phyloP scores from a whole-genome alignment of 2,797 vertebrate genomes.

The Selene dorsalis region DNA sequence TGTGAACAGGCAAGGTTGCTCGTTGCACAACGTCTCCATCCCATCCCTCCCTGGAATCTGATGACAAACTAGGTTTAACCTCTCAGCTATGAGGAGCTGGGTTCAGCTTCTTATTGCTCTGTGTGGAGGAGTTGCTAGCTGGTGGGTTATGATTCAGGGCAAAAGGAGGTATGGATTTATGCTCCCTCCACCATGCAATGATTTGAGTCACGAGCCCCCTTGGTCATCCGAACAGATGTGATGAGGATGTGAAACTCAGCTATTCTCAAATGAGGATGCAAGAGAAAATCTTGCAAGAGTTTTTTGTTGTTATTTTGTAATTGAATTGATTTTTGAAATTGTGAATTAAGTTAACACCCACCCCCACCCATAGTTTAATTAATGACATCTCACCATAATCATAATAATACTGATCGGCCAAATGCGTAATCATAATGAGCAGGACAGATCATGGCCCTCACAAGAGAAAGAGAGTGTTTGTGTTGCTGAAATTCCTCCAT shows the following conservation, averaged over 20 bases:
- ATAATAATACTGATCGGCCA: too few species aligned
- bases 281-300: too few species aligned
- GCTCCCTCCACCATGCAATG: constrained; percentile 11
- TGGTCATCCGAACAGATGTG: background rate
- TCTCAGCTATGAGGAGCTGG: constrained; percentile 69
- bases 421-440: too few species aligned
- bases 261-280: background rate
- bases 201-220: constrained; percentile 24
- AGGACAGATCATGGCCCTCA: too few species aligned
- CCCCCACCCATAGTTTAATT: too few species aligned
- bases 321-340: too few species aligned
- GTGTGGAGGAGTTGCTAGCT: constrained; percentile 71
- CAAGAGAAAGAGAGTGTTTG: too few species aligned
- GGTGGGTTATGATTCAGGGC: constrained; percentile 61
- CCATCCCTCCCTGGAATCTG: constrained; percentile 76
- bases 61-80: constrained; percentile 83
- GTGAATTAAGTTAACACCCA: too few species aligned
- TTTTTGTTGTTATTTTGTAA: too few species aligned
- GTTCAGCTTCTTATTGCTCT: constrained; percentile 68
- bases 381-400: too few species aligned
- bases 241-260: background rate
- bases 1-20: constrained; percentile 58
- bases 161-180: constrained; percentile 43
- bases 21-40: constrained; percentile 67
- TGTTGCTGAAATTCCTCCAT: background rate